Conservation (phyloP, 2,113 vertebrate genomes). For the Sclerurus mexicanus region DNA sequence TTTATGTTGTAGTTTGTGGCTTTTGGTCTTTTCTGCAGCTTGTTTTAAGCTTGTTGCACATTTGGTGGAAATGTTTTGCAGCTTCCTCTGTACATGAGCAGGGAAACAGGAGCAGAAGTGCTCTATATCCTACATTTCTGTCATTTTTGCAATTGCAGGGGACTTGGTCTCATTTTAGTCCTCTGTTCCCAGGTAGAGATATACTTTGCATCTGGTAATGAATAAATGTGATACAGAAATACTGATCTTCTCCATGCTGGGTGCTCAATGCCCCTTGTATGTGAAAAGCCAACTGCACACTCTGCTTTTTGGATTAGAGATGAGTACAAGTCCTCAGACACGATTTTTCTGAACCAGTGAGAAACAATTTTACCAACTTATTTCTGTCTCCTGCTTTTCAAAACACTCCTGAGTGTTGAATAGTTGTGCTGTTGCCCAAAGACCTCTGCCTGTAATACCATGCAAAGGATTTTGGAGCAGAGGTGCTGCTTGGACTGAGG, state of each 20-base stretch:
- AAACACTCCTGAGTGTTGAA: neutral
- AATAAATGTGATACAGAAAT: neutral
- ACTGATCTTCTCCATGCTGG: neutral
- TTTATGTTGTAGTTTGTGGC: constrained; percentile 17
- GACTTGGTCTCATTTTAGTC: neutral
- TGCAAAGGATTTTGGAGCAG: neutral
- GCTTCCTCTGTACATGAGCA: neutral
- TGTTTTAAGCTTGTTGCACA: constrained; percentile 10
- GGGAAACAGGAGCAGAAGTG: neutral
- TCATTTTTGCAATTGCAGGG: neutral
- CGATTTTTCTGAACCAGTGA: neutral
- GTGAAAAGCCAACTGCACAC: neutral
- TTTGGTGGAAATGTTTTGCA: neutral
- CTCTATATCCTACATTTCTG: neutral
- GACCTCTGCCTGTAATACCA: neutral
- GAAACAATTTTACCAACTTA: neutral
- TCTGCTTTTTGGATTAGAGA: neutral
- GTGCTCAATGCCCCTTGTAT: neutral
- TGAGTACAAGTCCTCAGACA: neutral
- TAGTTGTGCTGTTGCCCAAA: neutral
- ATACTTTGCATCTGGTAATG: neutral
- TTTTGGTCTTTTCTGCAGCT: constrained; percentile 22
- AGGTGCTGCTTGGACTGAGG: neutral
- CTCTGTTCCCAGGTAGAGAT: neutral
- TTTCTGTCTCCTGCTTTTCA: neutral